phyloP scores from a whole-genome alignment of 1,140 invertebrate genomes.

The Calliopsis andreniformis region DNA sequence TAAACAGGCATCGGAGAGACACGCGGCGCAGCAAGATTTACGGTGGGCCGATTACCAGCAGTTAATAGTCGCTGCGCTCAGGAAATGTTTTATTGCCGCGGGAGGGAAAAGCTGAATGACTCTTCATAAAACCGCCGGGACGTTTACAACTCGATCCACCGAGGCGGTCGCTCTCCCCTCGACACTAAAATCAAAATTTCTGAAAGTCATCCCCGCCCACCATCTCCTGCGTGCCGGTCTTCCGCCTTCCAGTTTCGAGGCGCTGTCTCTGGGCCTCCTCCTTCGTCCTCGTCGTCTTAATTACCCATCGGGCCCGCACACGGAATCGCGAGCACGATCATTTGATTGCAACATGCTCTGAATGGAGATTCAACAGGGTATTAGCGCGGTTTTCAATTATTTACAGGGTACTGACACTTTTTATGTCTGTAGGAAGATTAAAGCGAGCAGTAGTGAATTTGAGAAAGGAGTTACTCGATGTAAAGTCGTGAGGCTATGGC shows the following conservation, averaged over 20 bases:
- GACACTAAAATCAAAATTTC: conserved; percentile 44
- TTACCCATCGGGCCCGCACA: no score
- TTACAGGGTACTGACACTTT: no score
- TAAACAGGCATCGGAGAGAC: conserved; percentile 11
- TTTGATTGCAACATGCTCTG: no score
- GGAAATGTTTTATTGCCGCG: conserved; percentile 39
- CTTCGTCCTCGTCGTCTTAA: conserved; percentile 19
- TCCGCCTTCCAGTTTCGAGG: no score
- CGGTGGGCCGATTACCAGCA: conserved; percentile 1
- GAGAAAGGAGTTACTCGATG: no score
- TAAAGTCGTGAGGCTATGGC: no score
- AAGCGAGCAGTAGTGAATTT: no score
- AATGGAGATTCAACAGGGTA: no score
- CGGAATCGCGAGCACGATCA: no score
- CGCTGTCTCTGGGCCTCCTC: not conserved
- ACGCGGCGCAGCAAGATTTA: conserved; percentile 15
- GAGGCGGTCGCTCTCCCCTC: not conserved
- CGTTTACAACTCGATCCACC: conserved; percentile 37
- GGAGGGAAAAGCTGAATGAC: conserved; percentile 34
- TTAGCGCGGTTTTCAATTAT: no score
- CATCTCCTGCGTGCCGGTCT: not conserved
- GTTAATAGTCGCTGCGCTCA: conserved; percentile 22
- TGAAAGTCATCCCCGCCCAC: conserved; percentile 31
- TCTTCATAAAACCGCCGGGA: conserved; percentile 41
- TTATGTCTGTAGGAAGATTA: no score